A percentile compares a stretch with the other conserved stretches of the same genome.
phyloP scores from a whole-genome alignment of 2,113 vertebrate genomes.

The Gobiocypris rarus region DNA sequence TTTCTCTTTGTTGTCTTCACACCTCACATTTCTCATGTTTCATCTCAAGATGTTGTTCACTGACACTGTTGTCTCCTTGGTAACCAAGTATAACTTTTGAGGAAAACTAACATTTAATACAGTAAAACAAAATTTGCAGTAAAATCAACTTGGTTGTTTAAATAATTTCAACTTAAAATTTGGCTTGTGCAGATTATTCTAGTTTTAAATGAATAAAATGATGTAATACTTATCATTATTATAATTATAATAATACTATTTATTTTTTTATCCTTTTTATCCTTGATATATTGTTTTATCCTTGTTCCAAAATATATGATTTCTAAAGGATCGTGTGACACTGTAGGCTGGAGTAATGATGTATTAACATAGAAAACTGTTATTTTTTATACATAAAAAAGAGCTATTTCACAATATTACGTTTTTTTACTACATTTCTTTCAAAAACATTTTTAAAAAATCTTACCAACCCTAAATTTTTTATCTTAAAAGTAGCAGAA shows the following conservation, averaged over 20 bases:
- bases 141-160: too few species aligned
- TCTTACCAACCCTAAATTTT: too few species aligned
- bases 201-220: neutral
- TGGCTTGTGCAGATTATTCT: neutral
- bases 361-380: too few species aligned
- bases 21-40: constrained; percentile 1
- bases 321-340: neutral
- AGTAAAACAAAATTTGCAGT: too few species aligned
- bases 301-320: neutral
- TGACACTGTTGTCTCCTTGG: constrained; percentile 17
- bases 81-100: neutral
- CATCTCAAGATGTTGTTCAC: constrained; percentile 8
- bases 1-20: constrained; percentile 13
- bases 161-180: too few species aligned
- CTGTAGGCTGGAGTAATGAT: neutral
- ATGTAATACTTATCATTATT: neutral
- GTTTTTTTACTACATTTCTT: neutral
- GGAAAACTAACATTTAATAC: neutral
- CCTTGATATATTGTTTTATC: too few species aligned
- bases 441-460: neutral
- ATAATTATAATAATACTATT: neutral
- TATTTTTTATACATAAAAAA: too few species aligned
- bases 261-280: too few species aligned
- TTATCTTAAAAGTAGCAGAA: neutral
- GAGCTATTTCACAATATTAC: too few species aligned